A percentile compares a stretch with the other conserved stretches of the same genome.
Evolutionary conservation across 2,888 invertebrate genomes (phyloP).

Genomic region (Agonopterix subpropinquella): DNA sequence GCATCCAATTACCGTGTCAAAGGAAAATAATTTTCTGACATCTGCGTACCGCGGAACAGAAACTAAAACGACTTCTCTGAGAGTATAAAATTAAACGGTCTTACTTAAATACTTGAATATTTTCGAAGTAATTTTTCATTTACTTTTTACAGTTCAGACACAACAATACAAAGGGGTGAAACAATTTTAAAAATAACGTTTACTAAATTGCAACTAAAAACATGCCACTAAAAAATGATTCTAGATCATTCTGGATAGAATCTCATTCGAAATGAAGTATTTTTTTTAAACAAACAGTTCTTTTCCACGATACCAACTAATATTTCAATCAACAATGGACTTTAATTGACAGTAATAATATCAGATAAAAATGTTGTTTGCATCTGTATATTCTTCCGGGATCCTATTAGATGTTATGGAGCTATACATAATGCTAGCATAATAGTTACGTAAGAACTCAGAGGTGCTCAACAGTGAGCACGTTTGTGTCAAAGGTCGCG

Average conservation of each 20-base stretch:
- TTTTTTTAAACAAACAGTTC: no score
- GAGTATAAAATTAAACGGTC: not conserved
- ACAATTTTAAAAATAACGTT: no score
- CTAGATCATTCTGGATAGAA: no score
- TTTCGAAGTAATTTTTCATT: no score
- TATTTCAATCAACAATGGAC: not conserved
- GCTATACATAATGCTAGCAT: slow-evolving; percentile 7
- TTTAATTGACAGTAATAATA: not conserved
- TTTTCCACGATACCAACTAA: not conserved
- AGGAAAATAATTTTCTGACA: slow-evolving; percentile 24
- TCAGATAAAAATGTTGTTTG: not conserved
- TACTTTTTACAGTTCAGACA: no score
- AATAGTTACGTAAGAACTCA: slow-evolving; percentile 4
- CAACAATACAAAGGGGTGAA: no score
- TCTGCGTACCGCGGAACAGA: not conserved
- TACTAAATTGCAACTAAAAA: no score
- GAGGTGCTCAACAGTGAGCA: not conserved
- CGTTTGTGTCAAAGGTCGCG: slow-evolving; percentile 33
- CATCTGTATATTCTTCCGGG: slow-evolving; percentile 6
- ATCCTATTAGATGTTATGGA: slow-evolving; percentile 1
- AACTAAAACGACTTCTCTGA: not conserved
- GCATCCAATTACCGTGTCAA: slow-evolving; percentile 25
- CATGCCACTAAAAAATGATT: no score
- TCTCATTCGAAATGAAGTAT: no score
- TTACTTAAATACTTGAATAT: no score